Base-by-base conservation (phyloP, 2,797 vertebrate genomes). In the Acrocephalus scirpaceus region DNA sequence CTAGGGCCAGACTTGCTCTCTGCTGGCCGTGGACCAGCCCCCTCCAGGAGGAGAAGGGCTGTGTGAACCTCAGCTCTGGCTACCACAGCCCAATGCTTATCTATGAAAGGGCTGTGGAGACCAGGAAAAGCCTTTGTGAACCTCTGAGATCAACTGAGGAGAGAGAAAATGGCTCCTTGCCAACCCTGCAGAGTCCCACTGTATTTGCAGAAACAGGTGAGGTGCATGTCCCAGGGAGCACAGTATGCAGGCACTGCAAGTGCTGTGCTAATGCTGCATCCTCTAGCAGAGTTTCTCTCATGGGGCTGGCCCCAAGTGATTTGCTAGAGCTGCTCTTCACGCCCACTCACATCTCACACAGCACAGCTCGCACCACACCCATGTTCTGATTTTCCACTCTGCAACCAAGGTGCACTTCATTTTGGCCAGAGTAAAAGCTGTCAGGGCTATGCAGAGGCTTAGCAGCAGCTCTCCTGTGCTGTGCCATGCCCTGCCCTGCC, bases 161-260 rank as follows among this genome's bases (percentile, higher is more conserved):
- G 27, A 30, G 16, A 64, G 22, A 13, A 48, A n/a, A 77, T 47
- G 21, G 27, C 56, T 48, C 9, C 10, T 25, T 62, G 27, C 61
- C 54, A 27, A 25, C 20, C 19, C 11, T 8, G 25, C 4, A 8
- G 29, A 10, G 23, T 51, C 50, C 11, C 3, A 0, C 15, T 70
- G 13, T 27, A 23, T 32, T 82, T 76, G 44, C 19, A 75, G 62
- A 72, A 72, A 36, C 5, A 9, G 36, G 53, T 25, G 56, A 75
- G 44, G 17, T 45, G 8, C 74, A 30, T 29, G 11, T 19, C 16
- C 16, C 3, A 2, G 19, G 23, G 15, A 44, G 50, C 50, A 69
- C 29, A 84, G 21, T 0, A 10, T 0, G 0, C n/a, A 61, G 61
- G 54, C 42, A 53, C 15, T 4, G 16, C 13, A 9, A 30, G 22